These are phyloP conservation scores for Physeter macrocephalus DNA, from an alignment of 2,113 vertebrate genomes.

Conservation along the genomic window DNA sequence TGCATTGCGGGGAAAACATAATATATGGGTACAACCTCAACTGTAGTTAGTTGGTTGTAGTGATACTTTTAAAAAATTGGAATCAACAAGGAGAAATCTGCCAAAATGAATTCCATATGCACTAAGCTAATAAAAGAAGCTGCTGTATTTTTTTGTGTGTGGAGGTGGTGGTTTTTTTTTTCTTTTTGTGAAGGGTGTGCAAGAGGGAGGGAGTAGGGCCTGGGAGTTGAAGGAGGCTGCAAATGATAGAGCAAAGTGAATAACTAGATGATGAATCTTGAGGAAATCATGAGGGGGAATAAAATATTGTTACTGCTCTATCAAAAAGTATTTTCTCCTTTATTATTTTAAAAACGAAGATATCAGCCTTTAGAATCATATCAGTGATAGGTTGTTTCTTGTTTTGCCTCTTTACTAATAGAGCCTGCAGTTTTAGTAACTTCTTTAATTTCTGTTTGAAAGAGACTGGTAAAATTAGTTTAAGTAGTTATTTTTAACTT, in stretches of 20 bases:
- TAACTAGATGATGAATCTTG: not conserved
- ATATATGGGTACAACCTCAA: not conserved
- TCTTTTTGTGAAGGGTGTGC: not conserved
- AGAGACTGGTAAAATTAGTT: not conserved
- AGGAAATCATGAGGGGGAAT: not conserved
- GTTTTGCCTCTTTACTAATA: not conserved
- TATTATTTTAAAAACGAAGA: not conserved
- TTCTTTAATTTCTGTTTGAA: not conserved
- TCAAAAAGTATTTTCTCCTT: not conserved
- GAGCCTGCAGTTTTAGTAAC: not conserved
- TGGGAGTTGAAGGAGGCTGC: not conserved
- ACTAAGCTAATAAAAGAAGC: not conserved
- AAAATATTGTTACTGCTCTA: not conserved
- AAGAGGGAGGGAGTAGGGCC: not conserved
- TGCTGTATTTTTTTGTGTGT: not conserved
- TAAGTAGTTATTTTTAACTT: not conserved
- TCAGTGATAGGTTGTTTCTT: not conserved
- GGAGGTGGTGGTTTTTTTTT: not conserved
- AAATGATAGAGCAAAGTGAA: not conserved
- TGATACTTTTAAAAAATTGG: slow-evolving; percentile 14
- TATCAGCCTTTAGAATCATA: not conserved
- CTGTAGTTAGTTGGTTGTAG: not conserved
- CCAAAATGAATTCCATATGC: not conserved
- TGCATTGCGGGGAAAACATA: not conserved
- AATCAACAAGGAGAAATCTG: not conserved